Percentiles rank a stretch among this genome's conserved stretches.
These are phyloP conservation scores for Oncorhynchus gorbuscha DNA, from an alignment of 2,113 vertebrate genomes.

Conservation along the genomic window DNA sequence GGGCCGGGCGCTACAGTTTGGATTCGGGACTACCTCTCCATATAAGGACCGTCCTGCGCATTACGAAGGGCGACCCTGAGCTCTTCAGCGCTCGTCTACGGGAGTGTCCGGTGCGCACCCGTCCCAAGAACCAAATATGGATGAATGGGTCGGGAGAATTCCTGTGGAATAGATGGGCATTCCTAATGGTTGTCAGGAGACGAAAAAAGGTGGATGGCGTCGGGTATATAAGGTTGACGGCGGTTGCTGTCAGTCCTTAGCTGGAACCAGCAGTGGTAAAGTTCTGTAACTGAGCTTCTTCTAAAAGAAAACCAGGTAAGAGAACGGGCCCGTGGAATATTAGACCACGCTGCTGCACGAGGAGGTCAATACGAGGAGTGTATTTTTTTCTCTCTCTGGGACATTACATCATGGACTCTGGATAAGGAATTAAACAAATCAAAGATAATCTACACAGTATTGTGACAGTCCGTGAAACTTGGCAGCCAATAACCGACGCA, in stretches of 20 bases:
- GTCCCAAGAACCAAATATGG: constrained; percentile 87
- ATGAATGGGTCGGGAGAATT: constrained; percentile 63
- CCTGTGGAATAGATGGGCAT: constrained; percentile 56
- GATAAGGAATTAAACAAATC: constrained; percentile 2
- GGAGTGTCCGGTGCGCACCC: constrained; percentile 47
- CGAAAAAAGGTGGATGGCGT: constrained; percentile 29
- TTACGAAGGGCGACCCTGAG: constrained; percentile 54
- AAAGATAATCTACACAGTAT: constrained; percentile 3
- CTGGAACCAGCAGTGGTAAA: constrained; percentile 50
- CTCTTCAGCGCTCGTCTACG: constrained; percentile 57
- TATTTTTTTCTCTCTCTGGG: background rate
- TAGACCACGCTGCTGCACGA: background rate
- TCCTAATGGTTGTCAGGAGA: constrained; percentile 35
- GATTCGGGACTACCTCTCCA: constrained; percentile 76
- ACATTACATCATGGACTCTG: background rate
- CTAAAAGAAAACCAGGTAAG: constrained; percentile 40
- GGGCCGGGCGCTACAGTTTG: constrained; percentile 75
- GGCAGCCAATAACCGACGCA: constrained; percentile 3
- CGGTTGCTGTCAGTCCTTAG: constrained; percentile 23
- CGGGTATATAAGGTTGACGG: constrained; percentile 72
- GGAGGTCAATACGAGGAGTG: constrained; percentile 2
- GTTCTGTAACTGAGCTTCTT: constrained; percentile 44
- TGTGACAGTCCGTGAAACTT: constrained; percentile 18
- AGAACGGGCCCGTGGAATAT: background rate
- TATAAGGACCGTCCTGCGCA: constrained; percentile 79